phyloP scores from a whole-genome alignment of 2,797 vertebrate species.

The Furcifer pardalis region DNA sequence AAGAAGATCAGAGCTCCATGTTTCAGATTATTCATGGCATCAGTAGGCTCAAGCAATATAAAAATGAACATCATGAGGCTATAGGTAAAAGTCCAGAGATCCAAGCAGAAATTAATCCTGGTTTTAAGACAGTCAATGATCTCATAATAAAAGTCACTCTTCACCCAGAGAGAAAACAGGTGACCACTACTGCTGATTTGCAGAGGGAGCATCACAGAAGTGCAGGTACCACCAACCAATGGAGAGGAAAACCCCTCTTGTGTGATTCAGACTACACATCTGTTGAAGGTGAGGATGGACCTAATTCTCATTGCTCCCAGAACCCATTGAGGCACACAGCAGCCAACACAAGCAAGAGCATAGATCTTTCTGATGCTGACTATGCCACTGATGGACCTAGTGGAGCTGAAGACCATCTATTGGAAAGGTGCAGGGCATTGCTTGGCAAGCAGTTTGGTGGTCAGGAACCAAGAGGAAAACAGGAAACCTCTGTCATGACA shows the following conservation, averaged over 20 bases:
- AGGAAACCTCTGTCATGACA: conserved; percentile 32
- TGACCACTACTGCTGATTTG: neutral
- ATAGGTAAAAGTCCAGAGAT: neutral
- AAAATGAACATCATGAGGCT: neutral
- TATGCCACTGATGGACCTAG: conserved; percentile 72
- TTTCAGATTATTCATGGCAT: neutral
- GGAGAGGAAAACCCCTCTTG: neutral
- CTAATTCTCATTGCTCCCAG: conserved; percentile 44
- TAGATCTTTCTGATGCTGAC: conserved; percentile 68
- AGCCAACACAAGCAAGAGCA: conserved; percentile 30
- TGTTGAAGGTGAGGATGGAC: conserved; percentile 44
- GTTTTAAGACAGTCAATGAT: conserved; percentile 75
- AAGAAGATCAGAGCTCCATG: neutral
- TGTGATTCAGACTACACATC: conserved; percentile 47
- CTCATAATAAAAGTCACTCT: conserved; percentile 67
- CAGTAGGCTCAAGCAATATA: neutral
- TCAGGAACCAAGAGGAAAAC: neutral
- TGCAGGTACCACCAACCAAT: neutral
- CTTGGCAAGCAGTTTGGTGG: conserved; percentile 10
- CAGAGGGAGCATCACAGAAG: conserved; percentile 5
- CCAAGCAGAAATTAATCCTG: conserved; percentile 48
- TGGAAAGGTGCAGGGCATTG: conserved; percentile 1
- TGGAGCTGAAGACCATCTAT: conserved; percentile 46
- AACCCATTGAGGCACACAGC: conserved; percentile 36
- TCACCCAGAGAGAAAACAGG: conserved; percentile 12